phyloP scores from a whole-genome alignment of 2,113 vertebrate species.

The Etheostoma spectabile region DNA sequence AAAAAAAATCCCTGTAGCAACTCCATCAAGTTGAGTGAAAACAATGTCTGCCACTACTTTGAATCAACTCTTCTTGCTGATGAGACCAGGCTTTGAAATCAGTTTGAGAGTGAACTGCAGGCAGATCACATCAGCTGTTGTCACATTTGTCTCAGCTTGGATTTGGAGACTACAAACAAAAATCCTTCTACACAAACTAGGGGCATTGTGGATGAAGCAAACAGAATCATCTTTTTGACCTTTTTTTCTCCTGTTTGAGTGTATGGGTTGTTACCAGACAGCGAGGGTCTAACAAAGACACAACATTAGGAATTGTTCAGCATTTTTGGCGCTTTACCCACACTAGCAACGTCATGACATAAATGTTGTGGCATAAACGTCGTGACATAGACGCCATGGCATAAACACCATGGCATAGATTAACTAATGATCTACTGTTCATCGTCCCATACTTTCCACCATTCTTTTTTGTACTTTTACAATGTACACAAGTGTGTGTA shows the following conservation, averaged over 20 bases:
- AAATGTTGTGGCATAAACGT: too few relatives aligned
- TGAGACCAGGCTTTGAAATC: too few relatives aligned
- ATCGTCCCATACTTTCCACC: neutral
- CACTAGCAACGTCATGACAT: neutral
- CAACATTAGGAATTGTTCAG: neutral
- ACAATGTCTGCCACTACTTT: too few relatives aligned
- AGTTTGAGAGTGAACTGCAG: neutral
- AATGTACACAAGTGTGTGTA: neutral
- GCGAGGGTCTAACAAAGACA: neutral
- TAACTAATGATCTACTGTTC: neutral
- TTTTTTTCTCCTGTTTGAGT: neutral
- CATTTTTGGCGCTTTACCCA: neutral
- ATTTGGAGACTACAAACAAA: neutral
- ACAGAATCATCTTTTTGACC: neutral
- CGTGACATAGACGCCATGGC: too few relatives aligned
- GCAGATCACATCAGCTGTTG: too few relatives aligned
- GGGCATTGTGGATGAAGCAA: neutral
- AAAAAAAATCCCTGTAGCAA: too few relatives aligned
- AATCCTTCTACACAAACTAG: neutral
- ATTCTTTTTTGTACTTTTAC: neutral
- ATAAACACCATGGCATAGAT: too few relatives aligned
- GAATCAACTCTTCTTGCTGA: too few relatives aligned
- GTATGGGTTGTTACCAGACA: neutral
- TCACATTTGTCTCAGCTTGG: neutral
- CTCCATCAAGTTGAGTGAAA: too few relatives aligned